Base-by-base conservation (phyloP, 2,888 invertebrate genomes). In the Drosophila putrida region DNA sequence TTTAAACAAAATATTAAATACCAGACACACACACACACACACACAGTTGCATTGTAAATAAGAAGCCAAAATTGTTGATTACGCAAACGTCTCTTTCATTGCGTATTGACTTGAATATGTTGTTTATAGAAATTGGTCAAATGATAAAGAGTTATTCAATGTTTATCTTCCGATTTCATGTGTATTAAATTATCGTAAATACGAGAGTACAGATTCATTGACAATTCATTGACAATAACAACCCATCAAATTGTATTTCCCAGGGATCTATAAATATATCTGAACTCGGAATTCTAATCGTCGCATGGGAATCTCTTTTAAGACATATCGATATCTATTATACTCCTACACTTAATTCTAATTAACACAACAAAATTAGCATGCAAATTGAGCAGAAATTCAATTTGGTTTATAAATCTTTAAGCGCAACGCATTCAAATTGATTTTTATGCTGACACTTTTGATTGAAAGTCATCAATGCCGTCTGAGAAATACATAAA, bases 11-110 rank as follows among this genome's bases (percentile, higher is more conserved):
- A 72, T 81, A 76, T 82, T 76, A 76, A 73, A 72, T 82, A 71
- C 68, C 60, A 84, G 53, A 53, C 25, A 41, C 35, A 57, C 25
- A 25, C 33, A 20, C 44, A 44, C 44, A 28, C 36, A 39, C 35
- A 38, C 50, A 59, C 39, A 43, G 57, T 38, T 20, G 53, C 73
- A 67, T 57, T 70, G 76, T 79, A 83, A 80, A 88, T 83, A 88
- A 75, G 71, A 63, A 81, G 81, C 76, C 71, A 68, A 78, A 81
- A 63, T 66, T 74, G 88, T 74, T 75, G 89, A 84, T 85, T 85
- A 87, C 89, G 88, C 88, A 89, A 89, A 70, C 77, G 62, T 36
- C 63, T 71, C 62, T 20, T 20, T 20, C 2, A 20, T 20, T 68
- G 66, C 47, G 35, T 54, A 11, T 25, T 38, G 39, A 36, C 61